Conservation (phyloP, 2,888 invertebrate species). For the Acutogordius australiensis region DNA sequence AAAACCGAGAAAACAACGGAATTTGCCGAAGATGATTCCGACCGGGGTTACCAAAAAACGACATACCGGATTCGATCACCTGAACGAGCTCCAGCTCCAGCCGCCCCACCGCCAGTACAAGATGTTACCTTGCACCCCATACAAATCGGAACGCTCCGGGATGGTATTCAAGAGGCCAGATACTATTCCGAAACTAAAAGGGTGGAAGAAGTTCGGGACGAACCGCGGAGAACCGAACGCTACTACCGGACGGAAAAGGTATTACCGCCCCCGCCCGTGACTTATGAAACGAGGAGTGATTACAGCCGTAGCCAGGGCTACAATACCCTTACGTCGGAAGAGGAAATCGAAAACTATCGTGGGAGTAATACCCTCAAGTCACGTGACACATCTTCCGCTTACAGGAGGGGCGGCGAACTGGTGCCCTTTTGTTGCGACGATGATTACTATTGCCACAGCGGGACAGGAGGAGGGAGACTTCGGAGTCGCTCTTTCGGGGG, state of each 20-base stretch:
- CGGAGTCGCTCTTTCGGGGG: neutral
- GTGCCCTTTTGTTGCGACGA: neutral
- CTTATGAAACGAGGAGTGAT: neutral
- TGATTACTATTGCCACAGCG: neutral
- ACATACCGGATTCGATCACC: neutral
- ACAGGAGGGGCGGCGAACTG: too few species aligned
- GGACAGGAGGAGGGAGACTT: neutral
- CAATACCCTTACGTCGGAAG: neutral
- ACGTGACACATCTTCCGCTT: too few species aligned
- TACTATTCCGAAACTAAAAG: neutral
- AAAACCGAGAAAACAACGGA: constrained; percentile 10
- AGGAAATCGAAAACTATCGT: too few species aligned
- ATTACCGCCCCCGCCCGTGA: too few species aligned
- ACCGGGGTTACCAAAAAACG: neutral
- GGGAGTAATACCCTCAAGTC: too few species aligned
- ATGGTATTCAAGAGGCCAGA: neutral
- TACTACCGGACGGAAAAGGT: neutral
- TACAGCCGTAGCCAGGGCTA: neutral
- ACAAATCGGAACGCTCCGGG: neutral
- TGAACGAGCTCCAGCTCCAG: neutral
- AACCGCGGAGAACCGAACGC: neutral
- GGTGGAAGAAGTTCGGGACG: neutral
- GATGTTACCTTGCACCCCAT: neutral
- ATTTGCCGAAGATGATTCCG: neutral
- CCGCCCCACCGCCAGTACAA: too few species aligned